Evolutionary conservation across 2,797 vertebrate genomes (phyloP).

Genomic region (Glossophaga mutica): DNA sequence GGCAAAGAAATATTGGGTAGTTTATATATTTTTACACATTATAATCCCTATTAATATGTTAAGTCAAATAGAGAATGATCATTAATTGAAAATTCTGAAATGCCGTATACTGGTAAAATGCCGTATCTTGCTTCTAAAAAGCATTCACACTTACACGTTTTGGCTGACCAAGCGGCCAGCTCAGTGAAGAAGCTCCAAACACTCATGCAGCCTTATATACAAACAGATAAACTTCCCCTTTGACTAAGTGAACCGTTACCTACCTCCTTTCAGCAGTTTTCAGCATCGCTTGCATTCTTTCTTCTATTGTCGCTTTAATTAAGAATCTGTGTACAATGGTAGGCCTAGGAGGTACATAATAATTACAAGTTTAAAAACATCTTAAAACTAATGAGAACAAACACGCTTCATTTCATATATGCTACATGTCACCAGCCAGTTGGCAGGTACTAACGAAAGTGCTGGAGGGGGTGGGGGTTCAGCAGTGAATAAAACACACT

Average conservation of each 20-base stretch:
- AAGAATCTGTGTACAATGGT: constrained; percentile 98
- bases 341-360: constrained; percentile 82
- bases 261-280: constrained; percentile 96
- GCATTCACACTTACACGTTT: background rate
- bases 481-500: background rate
- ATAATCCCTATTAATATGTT: background rate
- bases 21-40: background rate
- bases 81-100: background rate
- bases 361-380: constrained; percentile 53
- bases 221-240: background rate
- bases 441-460: background rate
- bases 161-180: background rate
- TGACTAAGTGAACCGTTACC: background rate
- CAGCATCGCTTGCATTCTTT: constrained; percentile 97
- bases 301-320: constrained; percentile 98
- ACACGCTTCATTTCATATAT: background rate
- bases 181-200: background rate
- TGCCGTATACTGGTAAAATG: background rate
- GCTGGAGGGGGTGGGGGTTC: background rate
- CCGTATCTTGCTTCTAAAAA: background rate
- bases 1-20: background rate
- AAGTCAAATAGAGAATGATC: background rate
- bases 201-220: background rate
- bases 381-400: background rate
- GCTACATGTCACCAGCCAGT: background rate